Evolutionary conservation across 2,888 invertebrate genomes (phyloP).

Genomic region (Agrotis puta): DNA sequence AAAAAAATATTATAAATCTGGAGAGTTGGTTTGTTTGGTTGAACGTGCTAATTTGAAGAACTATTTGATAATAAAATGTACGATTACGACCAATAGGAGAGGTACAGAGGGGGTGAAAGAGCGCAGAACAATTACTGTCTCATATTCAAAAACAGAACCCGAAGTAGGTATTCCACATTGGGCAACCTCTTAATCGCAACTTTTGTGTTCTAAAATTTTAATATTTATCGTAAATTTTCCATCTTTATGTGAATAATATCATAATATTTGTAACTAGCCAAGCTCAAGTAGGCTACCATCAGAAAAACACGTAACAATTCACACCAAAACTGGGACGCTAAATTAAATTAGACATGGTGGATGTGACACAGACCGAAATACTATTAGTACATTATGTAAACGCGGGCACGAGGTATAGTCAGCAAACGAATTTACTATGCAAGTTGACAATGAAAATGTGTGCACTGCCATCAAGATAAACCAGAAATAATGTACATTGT

Average conservation of each 20-base stretch:
- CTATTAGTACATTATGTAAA: slow-evolving; percentile 53
- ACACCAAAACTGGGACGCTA: slow-evolving; percentile 64
- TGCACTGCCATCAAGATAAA: neutral
- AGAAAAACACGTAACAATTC: slow-evolving; percentile 33
- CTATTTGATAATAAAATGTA: too few relatives aligned
- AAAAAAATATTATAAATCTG: too few relatives aligned
- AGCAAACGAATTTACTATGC: neutral
- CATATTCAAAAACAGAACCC: neutral
- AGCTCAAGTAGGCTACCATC: slow-evolving; percentile 9
- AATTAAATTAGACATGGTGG: slow-evolving; percentile 67
- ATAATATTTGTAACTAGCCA: neutral
- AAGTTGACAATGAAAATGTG: neutral
- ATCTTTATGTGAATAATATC: too few relatives aligned
- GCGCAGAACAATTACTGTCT: neutral
- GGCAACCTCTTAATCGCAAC: neutral
- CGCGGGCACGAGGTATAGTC: slow-evolving; percentile 19
- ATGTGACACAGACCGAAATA: slow-evolving; percentile 42
- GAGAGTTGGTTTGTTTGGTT: too few relatives aligned
- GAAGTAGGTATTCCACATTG: too few relatives aligned
- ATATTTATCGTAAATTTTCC: too few relatives aligned
- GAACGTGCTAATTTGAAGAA: too few relatives aligned
- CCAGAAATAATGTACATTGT: too few relatives aligned
- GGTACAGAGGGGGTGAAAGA: too few relatives aligned
- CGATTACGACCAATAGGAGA: too few relatives aligned
- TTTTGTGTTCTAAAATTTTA: neutral